phyloP scores from a whole-genome alignment of 2,113 vertebrate species.

The Cygnus atratus region DNA sequence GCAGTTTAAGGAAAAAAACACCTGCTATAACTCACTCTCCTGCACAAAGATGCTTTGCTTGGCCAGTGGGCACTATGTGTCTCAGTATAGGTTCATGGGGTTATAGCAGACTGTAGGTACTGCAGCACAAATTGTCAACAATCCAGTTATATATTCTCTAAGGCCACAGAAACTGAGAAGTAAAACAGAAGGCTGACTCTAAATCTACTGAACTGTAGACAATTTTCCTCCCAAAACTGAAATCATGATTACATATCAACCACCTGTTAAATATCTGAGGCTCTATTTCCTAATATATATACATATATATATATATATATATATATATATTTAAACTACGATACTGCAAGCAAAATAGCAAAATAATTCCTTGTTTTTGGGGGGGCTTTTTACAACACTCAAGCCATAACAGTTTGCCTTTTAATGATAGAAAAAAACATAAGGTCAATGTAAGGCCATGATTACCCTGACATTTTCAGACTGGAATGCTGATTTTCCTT shows the following conservation, averaged over 20 bases:
- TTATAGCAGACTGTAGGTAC: not conserved
- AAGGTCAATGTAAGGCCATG: not conserved
- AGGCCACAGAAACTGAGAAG: not conserved
- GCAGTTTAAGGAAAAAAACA: not conserved
- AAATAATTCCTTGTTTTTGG: not conserved
- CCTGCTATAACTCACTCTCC: not conserved
- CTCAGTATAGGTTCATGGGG: accelerated
- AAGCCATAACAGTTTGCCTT: not conserved
- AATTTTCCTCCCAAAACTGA: not conserved
- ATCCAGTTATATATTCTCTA: not conserved
- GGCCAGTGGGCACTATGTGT: not conserved
- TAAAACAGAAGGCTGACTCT: not conserved
- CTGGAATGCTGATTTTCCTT: not conserved
- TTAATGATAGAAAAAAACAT: not conserved
- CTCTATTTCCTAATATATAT: not conserved
- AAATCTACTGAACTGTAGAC: not conserved
- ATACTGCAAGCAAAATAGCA: not conserved
- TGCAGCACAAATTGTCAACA: not conserved
- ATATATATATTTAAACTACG: not conserved
- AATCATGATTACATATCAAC: not conserved
- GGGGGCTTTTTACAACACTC: not conserved
- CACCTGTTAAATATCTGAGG: not conserved
- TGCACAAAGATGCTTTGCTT: not conserved
- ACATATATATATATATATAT: not conserved
- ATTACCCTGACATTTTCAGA: not conserved